These are phyloP conservation scores for Microcebus lehilahytsara DNA, from an alignment of 2,113 vertebrate species.

Conservation along the genomic window DNA sequence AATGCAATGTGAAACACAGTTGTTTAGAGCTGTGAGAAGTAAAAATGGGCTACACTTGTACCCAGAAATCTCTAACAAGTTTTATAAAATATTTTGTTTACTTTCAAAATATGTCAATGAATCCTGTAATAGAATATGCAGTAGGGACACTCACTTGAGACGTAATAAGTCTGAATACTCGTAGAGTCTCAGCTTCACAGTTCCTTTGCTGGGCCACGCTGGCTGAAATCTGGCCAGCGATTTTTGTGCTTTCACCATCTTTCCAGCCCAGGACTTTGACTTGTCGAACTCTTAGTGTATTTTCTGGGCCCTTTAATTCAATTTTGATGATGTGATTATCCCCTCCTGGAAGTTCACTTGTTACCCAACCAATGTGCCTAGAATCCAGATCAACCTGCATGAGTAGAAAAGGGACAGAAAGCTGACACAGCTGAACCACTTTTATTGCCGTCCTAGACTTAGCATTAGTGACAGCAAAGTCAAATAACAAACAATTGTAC, in stretches of 20 bases:
- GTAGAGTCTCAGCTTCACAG: slow-evolving; percentile 96
- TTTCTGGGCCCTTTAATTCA: slow-evolving; percentile 98
- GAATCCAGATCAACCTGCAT: slow-evolving; percentile 96
- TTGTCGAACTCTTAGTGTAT: slow-evolving; percentile 97
- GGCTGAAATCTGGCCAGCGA: slow-evolving; percentile 96
- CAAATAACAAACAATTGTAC: neutral
- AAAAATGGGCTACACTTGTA: neutral
- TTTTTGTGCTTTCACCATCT: slow-evolving; percentile 97
- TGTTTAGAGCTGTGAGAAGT: neutral
- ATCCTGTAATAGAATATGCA: accelerated
- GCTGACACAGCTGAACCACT: neutral
- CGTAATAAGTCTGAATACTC: slow-evolving; percentile 98
- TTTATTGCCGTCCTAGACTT: neutral
- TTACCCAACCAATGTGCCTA: slow-evolving; percentile 98
- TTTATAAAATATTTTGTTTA: neutral
- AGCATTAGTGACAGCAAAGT: neutral
- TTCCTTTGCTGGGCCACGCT: slow-evolving; percentile 97
- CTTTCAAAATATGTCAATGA: neutral
- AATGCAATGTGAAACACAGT: neutral
- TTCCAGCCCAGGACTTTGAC: slow-evolving; percentile 99
- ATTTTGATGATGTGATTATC: slow-evolving; percentile 98
- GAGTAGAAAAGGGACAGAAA: slow-evolving; percentile 69
- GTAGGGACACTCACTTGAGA: slow-evolving; percentile 90
- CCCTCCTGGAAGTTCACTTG: slow-evolving; percentile 96
- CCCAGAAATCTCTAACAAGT: neutral